A percentile compares a stretch with the other conserved stretches of the same genome.
phyloP scores from a whole-genome alignment of 2,797 vertebrate species.

The Capromys pilorides region DNA sequence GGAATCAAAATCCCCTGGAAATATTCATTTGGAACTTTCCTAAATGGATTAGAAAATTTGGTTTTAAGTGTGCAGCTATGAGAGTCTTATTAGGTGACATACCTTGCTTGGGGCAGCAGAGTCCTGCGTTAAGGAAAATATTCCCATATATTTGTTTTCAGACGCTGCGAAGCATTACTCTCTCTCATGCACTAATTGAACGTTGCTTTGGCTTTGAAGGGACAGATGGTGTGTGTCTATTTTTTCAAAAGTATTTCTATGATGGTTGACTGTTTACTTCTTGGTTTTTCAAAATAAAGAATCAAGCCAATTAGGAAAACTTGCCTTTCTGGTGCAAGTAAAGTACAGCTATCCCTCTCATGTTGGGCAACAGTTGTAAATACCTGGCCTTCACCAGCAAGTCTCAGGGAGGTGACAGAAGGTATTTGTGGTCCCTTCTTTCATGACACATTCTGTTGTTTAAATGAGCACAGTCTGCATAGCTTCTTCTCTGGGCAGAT shows the following conservation, averaged over 20 bases:
- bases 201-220: slow-evolving; percentile 3
- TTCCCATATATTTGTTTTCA: background rate
- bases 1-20: slow-evolving; percentile 48
- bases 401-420: background rate
- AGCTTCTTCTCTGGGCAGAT: background rate
- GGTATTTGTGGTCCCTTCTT: background rate
- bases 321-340: background rate
- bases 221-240: slow-evolving; percentile 41
- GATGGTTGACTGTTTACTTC: background rate
- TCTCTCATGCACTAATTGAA: background rate
- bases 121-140: background rate
- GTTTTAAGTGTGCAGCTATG: background rate
- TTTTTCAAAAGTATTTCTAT: slow-evolving; percentile 55
- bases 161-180: background rate
- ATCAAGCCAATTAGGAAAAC: slow-evolving; percentile 27
- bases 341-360: background rate
- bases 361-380: background rate
- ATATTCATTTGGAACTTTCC: slow-evolving; percentile 37
- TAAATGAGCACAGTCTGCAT: background rate
- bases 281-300: background rate
- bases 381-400: background rate
- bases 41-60: slow-evolving; percentile 17
- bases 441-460: background rate
- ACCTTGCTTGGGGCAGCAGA: background rate
- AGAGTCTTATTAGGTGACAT: background rate